Percentiles rank a stretch among this genome's conserved stretches.
These are phyloP conservation scores for Lemur catta DNA, from an alignment of 2,797 vertebrate genomes.

Conservation along the genomic window DNA sequence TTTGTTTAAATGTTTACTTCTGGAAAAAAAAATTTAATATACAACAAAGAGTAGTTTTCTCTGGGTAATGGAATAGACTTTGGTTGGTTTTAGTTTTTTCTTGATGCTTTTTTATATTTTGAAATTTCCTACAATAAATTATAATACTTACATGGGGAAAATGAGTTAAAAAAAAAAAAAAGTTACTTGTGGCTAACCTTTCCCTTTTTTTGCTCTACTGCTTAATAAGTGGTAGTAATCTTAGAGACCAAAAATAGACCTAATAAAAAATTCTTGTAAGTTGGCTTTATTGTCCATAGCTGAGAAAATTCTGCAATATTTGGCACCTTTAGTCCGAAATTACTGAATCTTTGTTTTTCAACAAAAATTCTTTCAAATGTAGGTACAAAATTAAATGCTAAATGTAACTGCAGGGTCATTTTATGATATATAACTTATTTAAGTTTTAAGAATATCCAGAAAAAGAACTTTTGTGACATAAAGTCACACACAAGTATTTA, in stretches of 20 bases:
- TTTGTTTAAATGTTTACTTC: conserved; percentile 14
- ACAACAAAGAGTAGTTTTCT: neutral
- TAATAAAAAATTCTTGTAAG: neutral
- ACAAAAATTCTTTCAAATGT: neutral
- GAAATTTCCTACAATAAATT: neutral
- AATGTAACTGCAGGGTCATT: neutral
- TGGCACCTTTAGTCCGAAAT: conserved; percentile 3
- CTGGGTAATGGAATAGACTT: neutral
- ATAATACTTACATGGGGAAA: neutral
- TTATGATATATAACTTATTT: neutral
- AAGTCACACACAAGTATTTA: neutral
- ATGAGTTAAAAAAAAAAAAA: neutral
- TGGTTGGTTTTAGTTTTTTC: neutral
- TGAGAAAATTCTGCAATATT: neutral
- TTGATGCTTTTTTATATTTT: neutral
- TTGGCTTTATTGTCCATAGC: neutral
- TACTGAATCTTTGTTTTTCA: neutral
- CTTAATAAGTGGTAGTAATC: neutral
- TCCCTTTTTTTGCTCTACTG: neutral
- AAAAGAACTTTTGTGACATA: neutral
- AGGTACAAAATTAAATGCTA: neutral
- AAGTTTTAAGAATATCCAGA: neutral
- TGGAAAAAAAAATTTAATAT: neutral
- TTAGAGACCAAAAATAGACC: neutral
- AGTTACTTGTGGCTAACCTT: neutral